These are phyloP conservation scores for Montipora sp. DNA, from an alignment of 64 coral and sea anemone species.

Conservation along the genomic window DNA sequence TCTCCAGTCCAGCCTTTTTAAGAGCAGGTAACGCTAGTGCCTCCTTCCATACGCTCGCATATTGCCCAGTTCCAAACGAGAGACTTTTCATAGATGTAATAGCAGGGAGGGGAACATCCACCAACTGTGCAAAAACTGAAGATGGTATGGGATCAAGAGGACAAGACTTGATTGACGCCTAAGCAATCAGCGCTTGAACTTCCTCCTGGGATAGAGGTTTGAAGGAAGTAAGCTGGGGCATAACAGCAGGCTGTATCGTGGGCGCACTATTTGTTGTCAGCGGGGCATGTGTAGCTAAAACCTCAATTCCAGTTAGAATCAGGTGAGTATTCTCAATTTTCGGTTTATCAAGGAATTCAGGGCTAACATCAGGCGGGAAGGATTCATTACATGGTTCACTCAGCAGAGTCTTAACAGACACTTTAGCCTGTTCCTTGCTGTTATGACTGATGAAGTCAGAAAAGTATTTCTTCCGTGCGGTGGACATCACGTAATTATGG, in stretches of 20 bases:
- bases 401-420: background rate
- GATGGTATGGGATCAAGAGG: background rate
- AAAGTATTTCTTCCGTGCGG: too few relatives aligned
- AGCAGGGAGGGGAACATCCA: background rate
- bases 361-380: constrained; percentile 5
- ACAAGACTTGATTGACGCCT: background rate
- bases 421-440: background rate
- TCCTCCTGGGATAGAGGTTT: constrained; percentile 13
- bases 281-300: too few relatives aligned
- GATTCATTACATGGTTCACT: background rate
- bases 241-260: background rate
- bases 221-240: background rate
- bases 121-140: background rate
- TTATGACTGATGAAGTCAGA: too few relatives aligned
- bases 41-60: background rate
- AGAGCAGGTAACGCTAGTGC: background rate
- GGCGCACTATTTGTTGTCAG: too few relatives aligned
- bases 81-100: constrained; percentile 3
- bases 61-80: background rate
- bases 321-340: constrained; percentile 11
- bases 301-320: background rate
- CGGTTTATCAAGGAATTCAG: background rate
- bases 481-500: too few relatives aligned
- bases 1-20: background rate
- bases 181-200: background rate